Base-by-base conservation (phyloP, 2,888 invertebrate species). In the Polia nebulosa region DNA sequence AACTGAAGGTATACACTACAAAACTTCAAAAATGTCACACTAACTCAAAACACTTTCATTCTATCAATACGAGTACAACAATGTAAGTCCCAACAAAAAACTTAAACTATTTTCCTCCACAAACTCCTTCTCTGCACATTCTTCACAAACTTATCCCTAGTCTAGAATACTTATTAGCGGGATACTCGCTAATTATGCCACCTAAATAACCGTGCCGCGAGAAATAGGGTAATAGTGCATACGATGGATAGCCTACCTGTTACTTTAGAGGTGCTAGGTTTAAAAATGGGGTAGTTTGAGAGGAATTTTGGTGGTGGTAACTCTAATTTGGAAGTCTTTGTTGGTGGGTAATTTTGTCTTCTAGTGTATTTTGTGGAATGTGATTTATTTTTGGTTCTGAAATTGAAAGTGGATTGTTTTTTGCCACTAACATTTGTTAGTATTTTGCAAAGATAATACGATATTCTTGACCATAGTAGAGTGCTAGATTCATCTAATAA, bases 121-220 rank as follows among this genome's bases (percentile, higher is more conserved):
- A 5, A 39, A 22, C 36, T 71, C 62, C 7, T 41, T 41, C 39
- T 22, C 25, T 22, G 22, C 22, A 77, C 76, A 78, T 73, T 77
- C 62, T 72, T 76, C 27, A 76, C 76, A 72, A 75, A 77, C 53
- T 77, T 66, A 56, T 51, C 45, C 55, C 47, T 34, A 25, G 32
- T 17, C 39, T 25, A 62, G 69, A 69, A 69, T 69, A 64, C 57
- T 77, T 74, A 78, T 78, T 69, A 78, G 57, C 59, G 34, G 52
- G 64, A 74, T 76, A 59, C 59, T 17, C 13, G 72, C 64, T 77
- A 73, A 77, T 78, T 77, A 77, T 64, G 60, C 53, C 55, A 55
- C 69, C 69, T 78, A 73, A 77, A 77, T 78, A 73, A 78, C 78
- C 27, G 49, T 49, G 56, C 20, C 22, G 8, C 55, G 25, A 57